Conservation (phyloP, 2,888 invertebrate species). For the Paralinhomoeus sp. region DNA sequence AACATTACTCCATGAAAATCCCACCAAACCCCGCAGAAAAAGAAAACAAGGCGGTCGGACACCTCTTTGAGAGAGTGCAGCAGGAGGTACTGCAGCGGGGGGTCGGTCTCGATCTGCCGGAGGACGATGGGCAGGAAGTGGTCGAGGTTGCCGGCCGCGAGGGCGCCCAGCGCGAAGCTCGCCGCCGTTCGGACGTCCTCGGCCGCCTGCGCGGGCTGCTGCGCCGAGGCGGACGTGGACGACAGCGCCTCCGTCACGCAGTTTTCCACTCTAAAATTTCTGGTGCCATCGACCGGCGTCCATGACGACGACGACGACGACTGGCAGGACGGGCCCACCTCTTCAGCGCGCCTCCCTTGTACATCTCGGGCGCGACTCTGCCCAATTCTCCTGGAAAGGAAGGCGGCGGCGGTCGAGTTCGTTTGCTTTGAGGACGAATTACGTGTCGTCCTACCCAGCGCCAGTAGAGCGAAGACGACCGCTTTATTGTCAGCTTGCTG, state of each 20-base stretch:
- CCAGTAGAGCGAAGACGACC: too few species aligned
- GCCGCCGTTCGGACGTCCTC: conserved; percentile 90
- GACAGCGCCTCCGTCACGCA: too few species aligned
- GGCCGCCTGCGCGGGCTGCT: background rate
- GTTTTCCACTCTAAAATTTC: background rate
- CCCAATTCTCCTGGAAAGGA: too few species aligned
- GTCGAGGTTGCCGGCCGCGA: conserved; percentile 78
- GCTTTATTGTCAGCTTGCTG: too few species aligned
- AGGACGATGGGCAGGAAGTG: conserved; percentile 46
- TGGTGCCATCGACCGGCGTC: background rate
- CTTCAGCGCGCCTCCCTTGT: too few species aligned
- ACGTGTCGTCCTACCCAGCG: too few species aligned
- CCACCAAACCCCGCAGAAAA: background rate
- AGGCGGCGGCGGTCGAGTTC: too few species aligned
- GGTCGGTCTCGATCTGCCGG: conserved; percentile 72
- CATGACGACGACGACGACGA: conserved; percentile 15
- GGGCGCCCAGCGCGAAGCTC: conserved; percentile 74
- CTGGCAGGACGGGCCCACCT: conserved; percentile 37
- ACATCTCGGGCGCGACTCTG: too few species aligned
- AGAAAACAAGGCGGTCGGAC: background rate
- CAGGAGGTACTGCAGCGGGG: conserved; percentile 77
- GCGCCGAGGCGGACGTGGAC: too few species aligned
- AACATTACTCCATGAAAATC: background rate
- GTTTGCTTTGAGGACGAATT: too few species aligned
- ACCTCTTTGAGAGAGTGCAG: conserved; percentile 93